phyloP scores from a whole-genome alignment of 2,113 vertebrate genomes.

The Dipodomys merriami region DNA sequence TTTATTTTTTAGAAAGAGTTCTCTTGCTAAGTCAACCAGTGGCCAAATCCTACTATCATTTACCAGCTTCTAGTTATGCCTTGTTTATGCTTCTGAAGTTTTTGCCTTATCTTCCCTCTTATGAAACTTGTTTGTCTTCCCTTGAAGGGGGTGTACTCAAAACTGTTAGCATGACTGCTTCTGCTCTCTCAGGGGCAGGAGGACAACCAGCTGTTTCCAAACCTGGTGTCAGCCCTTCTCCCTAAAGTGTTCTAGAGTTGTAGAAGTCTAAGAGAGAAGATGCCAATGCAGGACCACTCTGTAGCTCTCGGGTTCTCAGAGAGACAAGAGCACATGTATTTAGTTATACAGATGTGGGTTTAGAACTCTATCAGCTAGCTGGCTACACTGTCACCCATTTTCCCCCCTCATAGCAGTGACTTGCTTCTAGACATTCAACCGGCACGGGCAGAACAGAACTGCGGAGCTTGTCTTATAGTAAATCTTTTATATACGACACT shows the following conservation, averaged over 20 bases:
- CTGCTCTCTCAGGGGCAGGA: background rate
- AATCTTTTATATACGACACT: background rate
- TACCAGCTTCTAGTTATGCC: background rate
- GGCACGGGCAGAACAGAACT: background rate
- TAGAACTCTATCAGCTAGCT: background rate
- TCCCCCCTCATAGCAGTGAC: background rate
- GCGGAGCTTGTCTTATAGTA: background rate
- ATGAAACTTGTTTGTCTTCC: background rate
- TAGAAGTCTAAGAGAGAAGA: background rate
- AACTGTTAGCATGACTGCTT: background rate
- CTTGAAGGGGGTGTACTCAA: background rate
- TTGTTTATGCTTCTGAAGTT: background rate
- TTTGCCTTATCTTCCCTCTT: background rate
- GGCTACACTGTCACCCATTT: background rate
- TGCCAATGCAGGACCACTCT: background rate
- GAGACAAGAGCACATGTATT: background rate
- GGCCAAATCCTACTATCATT: background rate
- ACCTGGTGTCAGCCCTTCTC: background rate
- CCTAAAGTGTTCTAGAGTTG: background rate
- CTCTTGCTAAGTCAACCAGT: background rate
- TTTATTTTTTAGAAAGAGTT: too few relatives aligned
- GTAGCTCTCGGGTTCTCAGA: background rate
- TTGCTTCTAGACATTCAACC: background rate
- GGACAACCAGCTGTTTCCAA: background rate
- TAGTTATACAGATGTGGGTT: too few relatives aligned